Evolutionary conservation across 2,888 invertebrate genomes (phyloP), one percentile per base, ranked within the genome.

Genomic region (Timema podura): DNA sequence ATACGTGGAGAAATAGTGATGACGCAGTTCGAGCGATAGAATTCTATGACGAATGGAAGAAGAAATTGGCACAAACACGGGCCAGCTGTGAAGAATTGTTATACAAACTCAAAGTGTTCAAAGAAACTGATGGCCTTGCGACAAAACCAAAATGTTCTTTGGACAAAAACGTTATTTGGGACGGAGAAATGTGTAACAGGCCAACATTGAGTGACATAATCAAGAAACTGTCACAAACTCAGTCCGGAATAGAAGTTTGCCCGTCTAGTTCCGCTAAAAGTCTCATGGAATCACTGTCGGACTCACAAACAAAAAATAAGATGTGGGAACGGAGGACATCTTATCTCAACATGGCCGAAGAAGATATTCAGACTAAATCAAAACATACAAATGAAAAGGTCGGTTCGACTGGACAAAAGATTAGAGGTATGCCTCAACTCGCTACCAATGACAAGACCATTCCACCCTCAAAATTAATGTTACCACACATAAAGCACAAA

Each of bases 401-500:
- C 30, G 30, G 30, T 30, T 30, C 30, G 3, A 30, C 3, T 30
- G 30, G 30, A 30, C 30, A 30, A 30, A 30, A 30, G 3, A 30
- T 30, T 30, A 30, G 30, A 30, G 30, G 1, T 3, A 30, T 30
- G 30, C 30, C 30, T 30, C 30, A 30, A 30, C 30, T 30, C 30
- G 30, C 30, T 30, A 30, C 9, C 44, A 61, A 16, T 44, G 10
- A 61, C n/a, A 6, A 8, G 6, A 59, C 59, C 11, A 11, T 30
- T 11, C 8, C n/a, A 13, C 47, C 54, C 8, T 47, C 44, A 47
- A 57, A 59, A 57, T 7, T 66, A 44, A 67, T 66, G 15, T 48
- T 72, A 16, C 72, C 72, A 49, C 65, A 64, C 15, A 72, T 72
- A 11, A 70, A 66, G 61, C 70, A 68, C 10, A 72, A 59, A 66